Base-by-base conservation (phyloP, 2,888 invertebrate species). In the Nomada flava region DNA sequence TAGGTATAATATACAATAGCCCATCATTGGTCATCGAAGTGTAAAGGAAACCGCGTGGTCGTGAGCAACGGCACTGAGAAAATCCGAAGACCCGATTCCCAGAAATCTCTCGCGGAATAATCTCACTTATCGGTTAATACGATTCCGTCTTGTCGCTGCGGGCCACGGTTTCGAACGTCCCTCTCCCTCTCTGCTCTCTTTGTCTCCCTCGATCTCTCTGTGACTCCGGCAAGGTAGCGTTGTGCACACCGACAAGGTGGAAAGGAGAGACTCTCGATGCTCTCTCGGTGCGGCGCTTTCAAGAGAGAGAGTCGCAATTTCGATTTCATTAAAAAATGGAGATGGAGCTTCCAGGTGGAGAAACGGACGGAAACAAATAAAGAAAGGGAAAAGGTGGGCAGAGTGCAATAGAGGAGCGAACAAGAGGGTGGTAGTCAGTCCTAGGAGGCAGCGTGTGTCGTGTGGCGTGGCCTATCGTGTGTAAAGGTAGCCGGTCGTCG, bases 311-410 rank as follows among this genome's bases (percentile, higher is more conserved):
- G 76, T 79, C 73, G 88, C 85, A 89, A 89, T 89, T 89, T 89
- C 84, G 88, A 88, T 89, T 89, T 89, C 89, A 89, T 89, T 89
- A 89, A 89, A 89, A 89, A 90, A 89, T 89, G 89, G 84, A 89
- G 88, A 89, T 89, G 77, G 87, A 83, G 80, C 83, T 88, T 85
- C 82, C 85, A 89, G 86, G 75, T 76, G 86, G 75, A 83, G 87
- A 84, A 86, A 84, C 84, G 79, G 62, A 73, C 71, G 71, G 65
- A 63, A 80, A 79, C 73, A 73, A 79, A 80, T 36, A 70, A 60
- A 76, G 77, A 69, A 69, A 64, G 68, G 9, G 73, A 63, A 55
- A 73, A 47, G 63, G 59, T 50, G 70, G 72, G 44, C 50, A 36
- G 74, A 65, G 68, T 62, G 71, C 78, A 52, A 74, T 78, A 73